These are phyloP conservation scores for Proisotoma minuta DNA, from an alignment of 2,888 invertebrate species.

Conservation along the genomic window DNA sequence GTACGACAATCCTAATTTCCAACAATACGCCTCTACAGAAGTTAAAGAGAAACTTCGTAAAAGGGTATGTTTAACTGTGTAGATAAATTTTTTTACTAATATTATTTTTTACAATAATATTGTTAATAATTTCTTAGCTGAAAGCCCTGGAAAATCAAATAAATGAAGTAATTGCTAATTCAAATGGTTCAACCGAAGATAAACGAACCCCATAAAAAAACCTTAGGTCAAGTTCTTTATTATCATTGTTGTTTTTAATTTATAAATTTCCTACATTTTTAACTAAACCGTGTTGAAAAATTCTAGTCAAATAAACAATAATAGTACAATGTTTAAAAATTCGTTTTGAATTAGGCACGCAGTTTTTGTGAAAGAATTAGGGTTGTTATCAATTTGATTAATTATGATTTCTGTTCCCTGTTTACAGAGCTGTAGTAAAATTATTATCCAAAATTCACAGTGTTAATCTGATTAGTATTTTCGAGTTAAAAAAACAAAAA, in stretches of 20 bases:
- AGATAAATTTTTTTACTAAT: background rate
- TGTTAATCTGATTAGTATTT: too few relatives aligned
- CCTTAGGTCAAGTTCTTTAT: background rate
- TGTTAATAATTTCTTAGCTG: slow-evolving; percentile 15
- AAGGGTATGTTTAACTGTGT: slow-evolving; percentile 17
- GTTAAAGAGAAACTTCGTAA: slow-evolving; percentile 35
- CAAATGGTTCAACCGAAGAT: background rate
- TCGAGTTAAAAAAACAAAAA: too few relatives aligned
- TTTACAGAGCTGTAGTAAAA: too few relatives aligned
- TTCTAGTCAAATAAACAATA: too few relatives aligned
- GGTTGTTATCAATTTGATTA: too few relatives aligned
- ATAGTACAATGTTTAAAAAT: too few relatives aligned
- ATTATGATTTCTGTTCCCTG: too few relatives aligned
- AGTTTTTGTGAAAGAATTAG: too few relatives aligned
- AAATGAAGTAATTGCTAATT: slow-evolving; percentile 10
- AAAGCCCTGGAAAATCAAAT: slow-evolving; percentile 26
- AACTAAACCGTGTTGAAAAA: too few relatives aligned
- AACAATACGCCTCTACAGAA: slow-evolving; percentile 27
- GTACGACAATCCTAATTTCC: slow-evolving; percentile 26
- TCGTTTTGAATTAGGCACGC: too few relatives aligned
- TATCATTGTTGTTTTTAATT: background rate
- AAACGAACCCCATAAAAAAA: background rate
- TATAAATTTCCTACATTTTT: too few relatives aligned
- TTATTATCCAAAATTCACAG: too few relatives aligned
- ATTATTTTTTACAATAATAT: background rate